These are phyloP conservation scores for Idaea biselata DNA, from an alignment of 2,888 invertebrate genomes.

Conservation along the genomic window DNA sequence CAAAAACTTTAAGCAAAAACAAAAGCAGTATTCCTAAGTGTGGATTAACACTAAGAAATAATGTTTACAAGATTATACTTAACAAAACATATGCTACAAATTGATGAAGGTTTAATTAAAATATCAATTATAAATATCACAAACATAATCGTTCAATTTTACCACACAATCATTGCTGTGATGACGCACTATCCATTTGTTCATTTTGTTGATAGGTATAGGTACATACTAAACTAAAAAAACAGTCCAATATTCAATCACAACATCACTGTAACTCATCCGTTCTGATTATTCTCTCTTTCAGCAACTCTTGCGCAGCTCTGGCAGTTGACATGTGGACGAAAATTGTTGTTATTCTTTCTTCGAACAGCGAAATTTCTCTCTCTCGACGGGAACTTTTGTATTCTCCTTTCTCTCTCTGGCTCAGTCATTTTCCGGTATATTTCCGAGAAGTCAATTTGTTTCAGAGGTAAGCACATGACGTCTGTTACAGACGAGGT, in stretches of 20 bases:
- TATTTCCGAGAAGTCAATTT: slow-evolving; percentile 66
- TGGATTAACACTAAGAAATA: too few species aligned
- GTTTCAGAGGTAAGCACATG: slow-evolving; percentile 71
- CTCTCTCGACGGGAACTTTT: slow-evolving; percentile 85
- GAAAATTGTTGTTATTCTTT: slow-evolving; percentile 65
- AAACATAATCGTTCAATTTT: not conserved
- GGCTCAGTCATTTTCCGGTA: slow-evolving; percentile 55
- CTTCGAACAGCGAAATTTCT: slow-evolving; percentile 84
- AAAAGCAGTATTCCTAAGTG: too few species aligned
- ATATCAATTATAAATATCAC: not conserved
- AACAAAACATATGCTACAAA: not conserved
- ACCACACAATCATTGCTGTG: slow-evolving; percentile 9
- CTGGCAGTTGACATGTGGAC: slow-evolving; percentile 64
- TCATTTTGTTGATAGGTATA: not conserved
- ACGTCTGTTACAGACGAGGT: slow-evolving; percentile 9
- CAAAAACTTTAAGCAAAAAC: too few species aligned
- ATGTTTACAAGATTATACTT: not conserved
- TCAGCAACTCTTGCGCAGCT: slow-evolving; percentile 64
- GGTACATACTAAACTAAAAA: not conserved
- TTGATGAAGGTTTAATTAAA: not conserved
- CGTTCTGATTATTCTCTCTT: slow-evolving; percentile 50
- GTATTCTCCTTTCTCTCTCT: slow-evolving; percentile 61
- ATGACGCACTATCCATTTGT: not conserved
- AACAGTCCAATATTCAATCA: slow-evolving; percentile 11
- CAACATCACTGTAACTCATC: slow-evolving; percentile 29